A percentile compares a stretch with the other conserved stretches of the same genome.
Conservation (phyloP, 2,797 vertebrate species). For the Falco cherrug region DNA sequence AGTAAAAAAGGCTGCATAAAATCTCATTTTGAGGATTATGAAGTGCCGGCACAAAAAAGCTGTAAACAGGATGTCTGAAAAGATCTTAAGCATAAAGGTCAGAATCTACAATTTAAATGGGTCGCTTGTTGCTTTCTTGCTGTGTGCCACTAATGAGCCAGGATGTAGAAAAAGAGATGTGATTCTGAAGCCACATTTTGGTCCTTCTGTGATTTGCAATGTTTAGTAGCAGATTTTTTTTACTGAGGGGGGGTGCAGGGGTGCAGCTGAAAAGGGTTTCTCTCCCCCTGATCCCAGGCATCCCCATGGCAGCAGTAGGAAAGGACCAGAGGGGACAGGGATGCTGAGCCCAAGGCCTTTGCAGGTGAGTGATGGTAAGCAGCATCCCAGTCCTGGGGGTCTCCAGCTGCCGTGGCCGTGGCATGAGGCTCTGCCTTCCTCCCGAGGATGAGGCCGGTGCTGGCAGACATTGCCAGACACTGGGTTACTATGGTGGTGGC, state of each 20-base stretch:
- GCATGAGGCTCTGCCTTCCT: background rate
- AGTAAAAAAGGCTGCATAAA: conserved; percentile 19
- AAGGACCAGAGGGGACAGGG: background rate
- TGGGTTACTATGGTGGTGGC: background rate
- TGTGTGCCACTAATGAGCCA: background rate
- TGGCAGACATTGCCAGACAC: background rate
- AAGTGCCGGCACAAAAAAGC: conserved; percentile 39
- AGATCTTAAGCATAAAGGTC: conserved; percentile 64
- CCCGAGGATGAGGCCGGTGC: rapidly evolving
- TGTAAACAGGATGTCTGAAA: conserved; percentile 51
- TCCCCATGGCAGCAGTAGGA: background rate
- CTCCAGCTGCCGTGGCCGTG: background rate
- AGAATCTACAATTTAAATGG: conserved; percentile 67
- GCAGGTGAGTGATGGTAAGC: background rate
- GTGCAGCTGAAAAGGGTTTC: background rate
- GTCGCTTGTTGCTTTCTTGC: background rate
- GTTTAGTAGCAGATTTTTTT: background rate
- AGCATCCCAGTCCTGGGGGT: background rate
- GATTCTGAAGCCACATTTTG: background rate
- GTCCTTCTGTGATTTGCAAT: background rate
- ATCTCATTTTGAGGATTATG: conserved; percentile 62
- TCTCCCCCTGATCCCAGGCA: rapidly evolving
- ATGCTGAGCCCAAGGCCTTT: background rate
- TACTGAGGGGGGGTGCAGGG: rapidly evolving
- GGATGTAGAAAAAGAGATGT: background rate